Evolutionary conservation across 1,140 invertebrate species (phyloP), one percentile per base, ranked within the genome.

Genomic region (Subanguina moxae): DNA sequence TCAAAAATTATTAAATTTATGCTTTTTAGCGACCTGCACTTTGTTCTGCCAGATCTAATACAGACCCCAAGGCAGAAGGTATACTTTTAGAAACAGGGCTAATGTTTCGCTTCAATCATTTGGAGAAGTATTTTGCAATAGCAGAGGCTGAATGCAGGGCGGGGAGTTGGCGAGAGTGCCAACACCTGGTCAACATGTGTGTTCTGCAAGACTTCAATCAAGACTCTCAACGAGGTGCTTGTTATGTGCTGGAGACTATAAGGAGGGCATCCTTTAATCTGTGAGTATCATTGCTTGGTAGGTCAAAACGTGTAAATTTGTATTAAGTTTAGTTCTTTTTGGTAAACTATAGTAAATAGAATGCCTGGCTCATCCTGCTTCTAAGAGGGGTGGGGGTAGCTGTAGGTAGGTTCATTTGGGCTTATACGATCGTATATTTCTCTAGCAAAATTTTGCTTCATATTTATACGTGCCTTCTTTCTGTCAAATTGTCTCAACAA

Each of bases 101-200:
- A 42, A 62, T 19, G 17, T 15, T 32, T 61, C 19, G 21, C 38
- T 75, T 67, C 17, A 66, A 56, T n/a, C 58, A 74, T 23, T 42
- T 75, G 52, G 17, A 27, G 9, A 25, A 52, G 57, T 19, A 76
- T 32, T 27, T 66, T 8, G 46, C 43, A 23, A 56, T 30, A 30
- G 76, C 76, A 23, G 70, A 68, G n/a, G 25, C 32, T 9, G 28
- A 38, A 25, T 77, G 76, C 48, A 32, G 38, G 57, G 45, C 27
- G 25, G 42, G 48, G 46, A 68, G 64, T 42, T n/a, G 25, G 23
- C 43, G 65, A 38, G 58, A 65, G 27, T 77, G 76, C 43, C 73
- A 76, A 43, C 66, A 77, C 15, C 46, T 77, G 5, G 78, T 74
- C 19, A 77, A 77, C 52, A 56, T 77, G 46, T 77, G 76, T 65